Evolutionary conservation across 2,113 vertebrate genomes (phyloP).

Genomic region (Drymodes brunneopygia): DNA sequence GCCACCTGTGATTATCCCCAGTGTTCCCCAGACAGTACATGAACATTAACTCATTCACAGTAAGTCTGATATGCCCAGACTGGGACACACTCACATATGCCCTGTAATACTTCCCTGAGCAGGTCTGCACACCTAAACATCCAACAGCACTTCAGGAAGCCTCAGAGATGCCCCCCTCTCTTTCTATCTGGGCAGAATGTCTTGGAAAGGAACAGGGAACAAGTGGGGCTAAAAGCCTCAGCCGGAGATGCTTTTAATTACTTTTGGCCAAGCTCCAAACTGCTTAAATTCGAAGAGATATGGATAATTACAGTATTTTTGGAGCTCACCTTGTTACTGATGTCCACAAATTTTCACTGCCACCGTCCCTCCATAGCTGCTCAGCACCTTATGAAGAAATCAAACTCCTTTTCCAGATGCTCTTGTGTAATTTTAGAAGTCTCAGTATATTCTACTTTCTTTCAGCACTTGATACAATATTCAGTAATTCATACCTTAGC

Average conservation of each 20-base stretch:
- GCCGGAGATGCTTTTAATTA: neutral
- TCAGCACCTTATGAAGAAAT: neutral
- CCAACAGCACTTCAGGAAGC: neutral
- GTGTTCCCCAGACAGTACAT: neutral
- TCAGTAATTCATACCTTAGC: neutral
- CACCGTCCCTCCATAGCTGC: neutral
- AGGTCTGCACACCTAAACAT: neutral
- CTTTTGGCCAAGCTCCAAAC: neutral
- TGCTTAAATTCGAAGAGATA: neutral
- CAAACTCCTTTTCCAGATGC: neutral
- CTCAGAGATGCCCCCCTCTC: neutral
- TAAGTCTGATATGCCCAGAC: neutral
- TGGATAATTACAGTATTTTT: neutral
- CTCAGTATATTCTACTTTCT: neutral
- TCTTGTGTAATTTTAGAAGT: neutral
- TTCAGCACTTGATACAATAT: neutral
- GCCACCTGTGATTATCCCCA: neutral
- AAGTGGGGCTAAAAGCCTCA: neutral
- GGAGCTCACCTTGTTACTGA: neutral
- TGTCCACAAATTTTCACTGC: neutral
- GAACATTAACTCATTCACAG: neutral
- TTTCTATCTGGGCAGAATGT: neutral
- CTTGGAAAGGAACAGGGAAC: neutral
- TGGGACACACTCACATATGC: neutral
- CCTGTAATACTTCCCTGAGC: neutral